Percentiles rank a stretch among this genome's conserved stretches.
phyloP scores from a whole-genome alignment of 1,140 invertebrate species.

The Delia radicum region DNA sequence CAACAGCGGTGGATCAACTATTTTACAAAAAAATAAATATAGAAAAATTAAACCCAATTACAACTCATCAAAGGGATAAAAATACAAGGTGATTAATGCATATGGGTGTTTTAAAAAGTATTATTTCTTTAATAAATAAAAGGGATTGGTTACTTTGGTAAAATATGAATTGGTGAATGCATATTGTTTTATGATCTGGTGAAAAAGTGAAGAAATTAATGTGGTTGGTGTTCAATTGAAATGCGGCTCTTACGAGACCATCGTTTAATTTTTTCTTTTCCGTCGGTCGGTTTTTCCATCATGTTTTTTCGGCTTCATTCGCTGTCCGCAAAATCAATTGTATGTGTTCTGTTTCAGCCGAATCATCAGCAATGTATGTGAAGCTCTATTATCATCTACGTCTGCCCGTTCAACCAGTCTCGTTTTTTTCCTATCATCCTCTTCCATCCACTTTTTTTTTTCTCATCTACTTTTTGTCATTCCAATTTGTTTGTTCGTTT shows the following conservation, averaged over 20 bases:
- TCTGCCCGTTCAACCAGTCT: constrained; percentile 10
- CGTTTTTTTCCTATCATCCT: neutral
- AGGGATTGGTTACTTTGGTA: neutral
- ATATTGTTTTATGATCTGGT: neutral
- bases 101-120: neutral
- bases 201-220: neutral
- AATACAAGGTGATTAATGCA: constrained; percentile 1
- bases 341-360: constrained; percentile 6
- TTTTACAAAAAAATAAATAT: neutral
- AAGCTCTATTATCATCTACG: constrained; percentile 15
- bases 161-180: neutral
- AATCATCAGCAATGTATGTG: constrained; percentile 19
- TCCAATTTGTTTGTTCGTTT: constrained; percentile 1
- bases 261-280: neutral
- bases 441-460: neutral
- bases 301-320: constrained; percentile 10
- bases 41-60: neutral
- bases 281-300: constrained; percentile 1
- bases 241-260: constrained; percentile 2
- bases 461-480: neutral
- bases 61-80: neutral
- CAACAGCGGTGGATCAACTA: neutral
- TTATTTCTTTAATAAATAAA: neutral
- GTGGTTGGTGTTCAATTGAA: neutral
- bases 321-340: constrained; percentile 21